Conservation (phyloP, 2,113 vertebrate species). For the Spheniscus mendiculus region DNA sequence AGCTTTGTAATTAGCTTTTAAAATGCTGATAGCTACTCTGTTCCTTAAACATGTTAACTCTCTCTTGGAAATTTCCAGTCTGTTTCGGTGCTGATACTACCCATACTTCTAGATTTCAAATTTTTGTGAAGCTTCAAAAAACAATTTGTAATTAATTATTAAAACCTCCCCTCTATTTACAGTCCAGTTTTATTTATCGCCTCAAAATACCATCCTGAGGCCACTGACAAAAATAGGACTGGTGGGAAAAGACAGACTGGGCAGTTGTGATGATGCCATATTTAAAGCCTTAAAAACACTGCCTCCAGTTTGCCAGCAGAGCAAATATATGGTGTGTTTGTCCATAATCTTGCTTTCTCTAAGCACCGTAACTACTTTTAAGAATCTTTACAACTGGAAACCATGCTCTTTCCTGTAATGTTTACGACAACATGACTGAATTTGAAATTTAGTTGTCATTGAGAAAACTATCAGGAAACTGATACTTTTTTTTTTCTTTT, state of each 20-base stretch:
- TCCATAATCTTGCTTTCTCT: neutral
- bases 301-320: neutral
- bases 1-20: no score
- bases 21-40: neutral
- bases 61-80: accelerated
- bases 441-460: neutral
- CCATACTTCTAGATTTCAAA: accelerated
- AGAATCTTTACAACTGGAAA: neutral
- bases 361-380: neutral
- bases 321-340: neutral
- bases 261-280: accelerated
- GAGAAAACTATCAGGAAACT: neutral
- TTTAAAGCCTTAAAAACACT: neutral
- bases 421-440: neutral
- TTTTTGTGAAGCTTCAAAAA: neutral
- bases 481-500: neutral
- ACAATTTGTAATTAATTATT: neutral
- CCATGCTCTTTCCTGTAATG: accelerated
- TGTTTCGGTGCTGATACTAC: accelerated
- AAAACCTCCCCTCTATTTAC: accelerated
- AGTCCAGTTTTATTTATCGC: neutral
- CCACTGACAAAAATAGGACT: neutral
- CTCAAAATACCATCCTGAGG: neutral
- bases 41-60: accelerated
- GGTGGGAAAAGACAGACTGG: neutral